Percentiles rank a stretch among this genome's conserved stretches.
Evolutionary conservation across 2,797 vertebrate genomes (phyloP).

Genomic region (Numenius phaeopus): DNA sequence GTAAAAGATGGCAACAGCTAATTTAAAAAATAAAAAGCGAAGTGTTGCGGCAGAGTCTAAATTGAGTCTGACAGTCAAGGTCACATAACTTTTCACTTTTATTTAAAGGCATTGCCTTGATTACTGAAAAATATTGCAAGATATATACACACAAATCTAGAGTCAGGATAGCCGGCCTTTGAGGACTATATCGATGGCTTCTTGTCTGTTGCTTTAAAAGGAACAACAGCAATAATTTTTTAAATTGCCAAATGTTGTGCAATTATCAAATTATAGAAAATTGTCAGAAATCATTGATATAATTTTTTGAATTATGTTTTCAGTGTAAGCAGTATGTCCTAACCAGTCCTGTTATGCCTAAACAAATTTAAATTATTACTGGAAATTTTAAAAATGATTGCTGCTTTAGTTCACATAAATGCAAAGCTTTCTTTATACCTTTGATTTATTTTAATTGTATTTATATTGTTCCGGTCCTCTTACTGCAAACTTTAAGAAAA

Average conservation of each 20-base stretch:
- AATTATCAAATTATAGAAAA: conserved; percentile 56
- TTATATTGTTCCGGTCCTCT: conserved; percentile 8
- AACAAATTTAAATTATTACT: not conserved
- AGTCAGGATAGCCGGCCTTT: not conserved
- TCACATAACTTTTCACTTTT: conserved; percentile 77
- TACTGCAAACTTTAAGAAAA: not conserved
- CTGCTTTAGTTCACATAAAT: not conserved
- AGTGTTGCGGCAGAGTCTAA: conserved; percentile 65
- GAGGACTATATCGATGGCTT: not conserved
- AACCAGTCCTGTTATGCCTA: not conserved
- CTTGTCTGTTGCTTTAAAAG: not conserved
- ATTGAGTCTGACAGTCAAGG: conserved; percentile 79
- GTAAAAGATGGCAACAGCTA: conserved; percentile 77
- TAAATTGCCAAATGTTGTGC: not conserved
- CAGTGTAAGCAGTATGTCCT: not conserved
- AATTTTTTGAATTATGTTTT: not conserved
- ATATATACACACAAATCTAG: not conserved
- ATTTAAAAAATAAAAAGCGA: conserved; percentile 81
- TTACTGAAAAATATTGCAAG: conserved; percentile 36
- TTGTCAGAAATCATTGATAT: not conserved
- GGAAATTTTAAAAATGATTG: not conserved
- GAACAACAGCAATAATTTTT: conserved; percentile 7
- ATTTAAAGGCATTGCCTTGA: conserved; percentile 71
- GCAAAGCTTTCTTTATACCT: not conserved
- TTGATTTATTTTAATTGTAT: not conserved